Percentiles rank a stretch among this genome's conserved stretches.
These are phyloP conservation scores for Cheilosia soror DNA, from an alignment of 2,888 invertebrate genomes.

Conservation along the genomic window DNA sequence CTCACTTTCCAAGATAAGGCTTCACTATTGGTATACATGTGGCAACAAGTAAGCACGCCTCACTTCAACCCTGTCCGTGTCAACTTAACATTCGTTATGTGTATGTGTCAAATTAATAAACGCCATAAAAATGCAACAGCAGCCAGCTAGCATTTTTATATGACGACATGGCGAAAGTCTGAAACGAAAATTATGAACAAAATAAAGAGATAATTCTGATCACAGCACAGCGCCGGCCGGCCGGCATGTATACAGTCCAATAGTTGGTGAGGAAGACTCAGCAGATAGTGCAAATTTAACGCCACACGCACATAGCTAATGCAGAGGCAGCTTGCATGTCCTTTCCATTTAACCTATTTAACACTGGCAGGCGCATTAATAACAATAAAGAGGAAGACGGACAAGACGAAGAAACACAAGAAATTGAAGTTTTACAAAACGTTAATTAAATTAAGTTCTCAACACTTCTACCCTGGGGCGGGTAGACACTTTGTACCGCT, in stretches of 20 bases:
- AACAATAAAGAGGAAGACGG: conserved; percentile 53
- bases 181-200: conserved; percentile 32
- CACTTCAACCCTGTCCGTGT: conserved; percentile 47
- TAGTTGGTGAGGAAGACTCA: neutral
- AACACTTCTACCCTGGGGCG: conserved; percentile 71
- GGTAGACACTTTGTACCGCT: conserved; percentile 47
- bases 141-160: conserved; percentile 1
- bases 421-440: conserved; percentile 67
- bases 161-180: conserved; percentile 30
- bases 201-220: conserved; percentile 49
- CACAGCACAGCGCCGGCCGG: conserved; percentile 4
- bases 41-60: conserved; percentile 37
- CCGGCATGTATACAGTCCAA: neutral
- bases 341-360: conserved; percentile 72
- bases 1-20: conserved; percentile 44
- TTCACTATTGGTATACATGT: conserved; percentile 35
- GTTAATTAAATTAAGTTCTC: conserved; percentile 74
- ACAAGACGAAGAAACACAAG: conserved; percentile 5
- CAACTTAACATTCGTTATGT: conserved; percentile 67
- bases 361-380: conserved; percentile 62
- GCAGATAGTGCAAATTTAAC: conserved; percentile 23
- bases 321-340: conserved; percentile 59
- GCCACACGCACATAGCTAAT: conserved; percentile 27
- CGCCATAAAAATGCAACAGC: conserved; percentile 69
- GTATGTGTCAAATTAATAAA: conserved; percentile 72